phyloP scores from a whole-genome alignment of 1,140 invertebrate genomes.

The Achatina immaculata region DNA sequence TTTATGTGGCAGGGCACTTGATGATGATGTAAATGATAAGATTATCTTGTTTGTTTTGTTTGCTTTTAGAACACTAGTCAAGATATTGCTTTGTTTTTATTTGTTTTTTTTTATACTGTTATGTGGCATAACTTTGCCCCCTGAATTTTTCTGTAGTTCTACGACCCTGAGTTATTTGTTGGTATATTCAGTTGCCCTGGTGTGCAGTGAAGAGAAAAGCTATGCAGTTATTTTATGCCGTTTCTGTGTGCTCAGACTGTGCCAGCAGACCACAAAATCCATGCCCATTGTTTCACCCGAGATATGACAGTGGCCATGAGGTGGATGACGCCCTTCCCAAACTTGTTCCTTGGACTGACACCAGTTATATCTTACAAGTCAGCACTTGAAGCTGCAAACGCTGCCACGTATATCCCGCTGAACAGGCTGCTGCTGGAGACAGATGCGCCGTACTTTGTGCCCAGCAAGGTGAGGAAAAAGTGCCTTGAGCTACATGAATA shows the following conservation, averaged over 20 bases:
- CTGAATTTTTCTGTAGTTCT: too few relatives aligned
- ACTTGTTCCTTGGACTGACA: constrained; percentile 72
- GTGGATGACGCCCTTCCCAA: constrained; percentile 71
- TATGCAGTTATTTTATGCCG: too few relatives aligned
- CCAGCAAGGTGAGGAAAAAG: constrained; percentile 50
- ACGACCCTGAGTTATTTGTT: too few relatives aligned
- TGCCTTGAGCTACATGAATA: not conserved
- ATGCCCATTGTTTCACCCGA: constrained; percentile 73
- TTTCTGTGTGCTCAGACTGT: constrained; percentile 50
- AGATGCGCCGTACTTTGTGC: constrained; percentile 74
- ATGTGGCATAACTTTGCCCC: too few relatives aligned
- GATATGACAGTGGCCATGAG: constrained; percentile 60
- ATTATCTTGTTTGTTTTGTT: too few relatives aligned
- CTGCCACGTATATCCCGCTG: constrained; percentile 69
- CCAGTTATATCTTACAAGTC: constrained; percentile 69
- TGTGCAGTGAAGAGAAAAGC: too few relatives aligned
- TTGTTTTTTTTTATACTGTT: too few relatives aligned
- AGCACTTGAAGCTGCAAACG: constrained; percentile 62
- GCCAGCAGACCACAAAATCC: constrained; percentile 70
- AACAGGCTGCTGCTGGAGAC: constrained; percentile 72
- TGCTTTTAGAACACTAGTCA: too few relatives aligned
- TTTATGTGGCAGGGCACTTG: too few relatives aligned
- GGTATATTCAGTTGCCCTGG: too few relatives aligned
- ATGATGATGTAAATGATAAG: too few relatives aligned
- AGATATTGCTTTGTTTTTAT: too few relatives aligned